Percentiles rank a stretch among this genome's conserved stretches.
Conservation (phyloP, 2,113 vertebrate species). For the Murina feae region DNA sequence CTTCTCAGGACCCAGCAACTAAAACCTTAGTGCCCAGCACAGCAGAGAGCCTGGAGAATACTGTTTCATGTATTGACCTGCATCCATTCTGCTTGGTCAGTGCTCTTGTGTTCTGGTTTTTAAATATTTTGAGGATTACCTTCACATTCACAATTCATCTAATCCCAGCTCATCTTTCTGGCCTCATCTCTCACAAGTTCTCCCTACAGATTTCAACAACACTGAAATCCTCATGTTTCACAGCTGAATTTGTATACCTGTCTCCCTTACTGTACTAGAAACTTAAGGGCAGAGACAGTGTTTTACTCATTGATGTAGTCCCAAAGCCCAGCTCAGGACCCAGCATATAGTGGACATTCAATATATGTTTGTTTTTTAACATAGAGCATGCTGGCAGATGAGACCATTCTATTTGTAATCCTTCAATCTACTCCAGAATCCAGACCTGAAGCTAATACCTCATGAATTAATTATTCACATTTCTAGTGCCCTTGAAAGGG, state of each 20-base stretch:
- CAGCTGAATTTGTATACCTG: neutral
- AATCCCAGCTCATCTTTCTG: neutral
- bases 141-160: slow-evolving; percentile 24
- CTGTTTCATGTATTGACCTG: neutral
- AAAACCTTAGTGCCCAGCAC: neutral
- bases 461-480: neutral
- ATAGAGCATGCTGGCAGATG: neutral
- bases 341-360: neutral
- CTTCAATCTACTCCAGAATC: neutral
- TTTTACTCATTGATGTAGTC: neutral
- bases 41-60: neutral
- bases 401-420: neutral
- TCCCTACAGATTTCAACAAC: neutral
- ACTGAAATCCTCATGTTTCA: neutral
- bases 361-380: neutral
- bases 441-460: neutral
- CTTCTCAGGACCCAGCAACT: neutral
- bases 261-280: neutral
- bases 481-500: neutral
- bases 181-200: neutral
- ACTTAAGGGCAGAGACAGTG: neutral
- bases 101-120: neutral
- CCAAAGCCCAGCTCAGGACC: neutral
- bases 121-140: slow-evolving; percentile 2
- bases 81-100: neutral